Evolutionary conservation across 2,888 invertebrate genomes (phyloP), one percentile per base, ranked within the genome.

Genomic region (Xestia xanthographa): DNA sequence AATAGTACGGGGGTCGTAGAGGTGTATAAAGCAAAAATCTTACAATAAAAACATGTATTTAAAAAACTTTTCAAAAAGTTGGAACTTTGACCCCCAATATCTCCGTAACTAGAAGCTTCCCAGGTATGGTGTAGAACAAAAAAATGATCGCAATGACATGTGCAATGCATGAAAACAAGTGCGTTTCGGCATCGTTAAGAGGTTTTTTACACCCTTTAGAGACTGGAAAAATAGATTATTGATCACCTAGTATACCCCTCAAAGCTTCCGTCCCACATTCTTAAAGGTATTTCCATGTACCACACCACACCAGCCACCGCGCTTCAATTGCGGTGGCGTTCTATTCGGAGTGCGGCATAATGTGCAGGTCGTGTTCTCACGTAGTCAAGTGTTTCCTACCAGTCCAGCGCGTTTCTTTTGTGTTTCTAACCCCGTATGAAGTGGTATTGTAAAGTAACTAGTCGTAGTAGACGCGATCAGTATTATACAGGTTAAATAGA

Each of bases 321-420:
- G 77, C 66, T 83, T 84, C 75, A 53, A 79, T 83, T 75, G 80
- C 77, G 71, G 83, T 80, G 80, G 74, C 77, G 66, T 71, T 63
- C 66, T 58, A 70, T 79, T 80, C 71, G 68, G 29, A 80, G 77
- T 58, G 75, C 56, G 67, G 68, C 74, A 68, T 86, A 80, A 85
- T 83, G 77, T 75, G 75, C 75, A 80, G 84, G 77, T 82, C 76
- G 77, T 82, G 87, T 87, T 82, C 87, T 85, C 87, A 86, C 83
- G 85, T 82, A 87, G 76, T 75, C 80, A 66, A 77, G 87, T 78
- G 80, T 76, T 82, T 75, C 66, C 77, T 82, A 78, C 76, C 71
- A 82, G 75, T 74, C 65, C 80, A 74, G 26, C 38, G 58, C 74
- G 22, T 80, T 87, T 84, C 71, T 85, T 83, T 86, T 87, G 87